Evolutionary conservation across 1,140 invertebrate genomes (phyloP), one percentile per base, ranked within the genome.

Genomic region (Neuroterus valhalla): DNA sequence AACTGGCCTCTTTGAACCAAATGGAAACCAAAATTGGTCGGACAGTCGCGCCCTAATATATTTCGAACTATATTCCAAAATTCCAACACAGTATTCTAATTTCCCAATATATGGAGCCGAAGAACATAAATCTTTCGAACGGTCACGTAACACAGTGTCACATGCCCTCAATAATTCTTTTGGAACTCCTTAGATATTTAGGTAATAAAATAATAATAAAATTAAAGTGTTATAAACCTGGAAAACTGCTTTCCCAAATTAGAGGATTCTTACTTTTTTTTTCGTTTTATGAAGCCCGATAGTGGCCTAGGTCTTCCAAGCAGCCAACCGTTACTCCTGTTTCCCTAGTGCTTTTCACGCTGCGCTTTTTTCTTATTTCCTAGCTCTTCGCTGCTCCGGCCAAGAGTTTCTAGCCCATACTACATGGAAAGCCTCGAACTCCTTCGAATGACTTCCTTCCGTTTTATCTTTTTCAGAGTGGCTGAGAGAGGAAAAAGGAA

Each of bases 341-440:
- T 76, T 72, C 79, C 82, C 78, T 82, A 78, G 79, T 81, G 80
- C 79, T 86, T 85, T 83, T 82, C 83, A 84, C 76, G 76, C 17
- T 76, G 74, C 70, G 78, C 82, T 79, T 83, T 81, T 84, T 78
- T 80, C 75, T 84, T 81, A 84, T 84, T 82, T 85, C 84, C 42
- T 78, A 79, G 73, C 84, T 84, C 72, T 80, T 68, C 77, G 73
- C 76, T 82, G 80, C 76, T 73, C 74, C 75, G 77, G 81, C 81
- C 84, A 80, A 78, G 81, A 85, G 82, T 85, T 86, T 82, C 77
- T 79, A 83, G 81, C 82, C 80, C 73, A 70, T 70, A 76, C 77
- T 70, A 75, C 73, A 77, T 82, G 85, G 81, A 87, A 85, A 87
- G 85, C 82, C 80, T 85, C 82, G 82, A 82, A 83, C 82, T 84